Base-by-base conservation (phyloP, 2,888 invertebrate species). In the Plagiodera versicolora region DNA sequence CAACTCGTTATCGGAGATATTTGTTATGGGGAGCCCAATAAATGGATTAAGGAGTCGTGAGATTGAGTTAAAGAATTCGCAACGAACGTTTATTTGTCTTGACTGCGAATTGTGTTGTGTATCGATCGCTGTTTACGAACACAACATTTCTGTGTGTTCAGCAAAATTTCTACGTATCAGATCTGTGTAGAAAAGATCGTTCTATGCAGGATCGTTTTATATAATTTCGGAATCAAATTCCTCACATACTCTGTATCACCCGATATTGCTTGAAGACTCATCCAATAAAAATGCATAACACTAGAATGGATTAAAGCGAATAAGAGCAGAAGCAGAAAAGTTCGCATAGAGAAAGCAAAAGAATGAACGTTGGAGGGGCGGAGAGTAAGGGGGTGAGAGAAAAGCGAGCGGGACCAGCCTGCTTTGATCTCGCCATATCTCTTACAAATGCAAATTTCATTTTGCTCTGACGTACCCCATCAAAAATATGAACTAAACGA, bases 401-500 rank as follows among this genome's bases (percentile, higher is more conserved):
- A 67, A 68, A 67, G 71, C 67, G 66, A 70, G 71, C 67, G 69
- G 73, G 69, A 68, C 64, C 68, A 69, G 71, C 72, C 72, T 68
- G 79, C 81, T 81, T 81, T 81, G 81, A 81, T 81, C 81, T 81
- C 79, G 78, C 78, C 77, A 79, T 80, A 80, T 81, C 81, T 81
- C 81, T 81, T 81, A 81, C 80, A 79, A 78, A 81, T 81, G 81
- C 81, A 81, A 81, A 81, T 81, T 81, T 79, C 81, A 81, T 81
- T 81, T 81, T 75, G 76, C 79, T 76, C 75, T 79, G 78, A 79
- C 79, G 78, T 79, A 79, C 80, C 79, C 81, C 80, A 81, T 81
- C 80, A 81, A 82, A 83, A 84, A 84, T 84, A 84, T 84, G 83
- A 84, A 83, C 84, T 83, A 84, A 84, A 84, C 83, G 83, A 84